Conservation (phyloP, 2,797 vertebrate species). For the Tinamus major region DNA sequence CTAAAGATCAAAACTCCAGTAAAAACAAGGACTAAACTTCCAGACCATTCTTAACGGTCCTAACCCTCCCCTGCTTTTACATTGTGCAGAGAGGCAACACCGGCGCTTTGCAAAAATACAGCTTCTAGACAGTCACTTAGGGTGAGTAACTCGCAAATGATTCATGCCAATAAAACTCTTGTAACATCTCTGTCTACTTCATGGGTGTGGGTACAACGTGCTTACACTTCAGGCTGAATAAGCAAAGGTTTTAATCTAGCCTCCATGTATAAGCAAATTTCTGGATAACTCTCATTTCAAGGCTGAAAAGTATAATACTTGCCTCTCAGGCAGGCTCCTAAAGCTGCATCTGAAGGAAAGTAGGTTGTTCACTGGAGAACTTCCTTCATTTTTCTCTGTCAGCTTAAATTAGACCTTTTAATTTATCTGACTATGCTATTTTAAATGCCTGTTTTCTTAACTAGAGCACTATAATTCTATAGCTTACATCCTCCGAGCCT, state of each 20-base stretch:
- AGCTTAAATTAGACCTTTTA: constrained; percentile 24
- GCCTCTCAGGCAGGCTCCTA: background rate
- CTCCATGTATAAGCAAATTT: fast-evolving
- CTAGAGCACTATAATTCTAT: background rate
- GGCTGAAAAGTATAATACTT: background rate
- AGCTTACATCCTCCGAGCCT: background rate
- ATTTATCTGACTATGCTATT: constrained; percentile 10
- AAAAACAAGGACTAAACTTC: background rate
- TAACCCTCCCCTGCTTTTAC: background rate
- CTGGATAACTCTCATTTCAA: background rate
- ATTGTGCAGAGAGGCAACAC: background rate
- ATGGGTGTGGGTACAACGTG: background rate
- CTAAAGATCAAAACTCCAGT: background rate
- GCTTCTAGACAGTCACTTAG: background rate
- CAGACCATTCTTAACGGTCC: background rate
- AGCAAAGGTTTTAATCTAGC: background rate
- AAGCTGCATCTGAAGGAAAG: background rate
- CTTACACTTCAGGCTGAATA: background rate
- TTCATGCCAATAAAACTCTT: constrained; percentile 11
- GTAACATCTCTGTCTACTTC: background rate
- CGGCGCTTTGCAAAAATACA: background rate
- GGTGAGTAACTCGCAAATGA: background rate
- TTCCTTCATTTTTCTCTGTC: constrained; percentile 9
- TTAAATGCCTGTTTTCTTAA: constrained; percentile 40
- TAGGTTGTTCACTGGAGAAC: background rate